phyloP scores from a whole-genome alignment of 2,888 invertebrate species.

The Nebria brevicollis region DNA sequence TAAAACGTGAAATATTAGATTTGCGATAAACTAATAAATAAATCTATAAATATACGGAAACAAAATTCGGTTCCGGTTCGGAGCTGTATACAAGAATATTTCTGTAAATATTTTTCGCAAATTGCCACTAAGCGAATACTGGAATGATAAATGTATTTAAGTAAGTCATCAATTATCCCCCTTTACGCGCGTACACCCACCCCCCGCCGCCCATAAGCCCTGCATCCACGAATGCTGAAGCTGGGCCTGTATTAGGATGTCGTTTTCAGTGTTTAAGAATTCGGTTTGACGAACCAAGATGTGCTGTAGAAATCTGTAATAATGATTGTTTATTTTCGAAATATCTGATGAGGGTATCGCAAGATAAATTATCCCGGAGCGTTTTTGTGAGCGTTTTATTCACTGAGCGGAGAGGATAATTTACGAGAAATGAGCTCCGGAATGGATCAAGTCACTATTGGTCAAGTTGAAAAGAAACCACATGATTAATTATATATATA shows the following conservation, averaged over 20 bases:
- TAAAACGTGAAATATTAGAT: no score
- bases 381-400: not conserved
- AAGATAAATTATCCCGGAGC: not conserved
- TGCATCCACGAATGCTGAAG: no score
- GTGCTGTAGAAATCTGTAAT: not conserved
- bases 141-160: slow-evolving; percentile 41
- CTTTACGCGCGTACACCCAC: not conserved
- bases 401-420: not conserved
- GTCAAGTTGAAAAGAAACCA: not conserved
- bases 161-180: slow-evolving; percentile 44
- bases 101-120: not conserved
- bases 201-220: no score
- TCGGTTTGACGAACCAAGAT: not conserved
- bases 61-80: no score
- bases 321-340: not conserved
- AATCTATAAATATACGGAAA: no score
- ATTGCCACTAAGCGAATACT: not conserved
- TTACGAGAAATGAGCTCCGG: not conserved
- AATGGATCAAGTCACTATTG: not conserved
- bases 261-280: not conserved
- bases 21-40: no score
- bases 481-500: not conserved
- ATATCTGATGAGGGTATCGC: not conserved
- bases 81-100: no score
- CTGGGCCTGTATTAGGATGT: not conserved